Evolutionary conservation across 2,888 invertebrate genomes (phyloP).

Genomic region (Synanthedon myopaeformis): DNA sequence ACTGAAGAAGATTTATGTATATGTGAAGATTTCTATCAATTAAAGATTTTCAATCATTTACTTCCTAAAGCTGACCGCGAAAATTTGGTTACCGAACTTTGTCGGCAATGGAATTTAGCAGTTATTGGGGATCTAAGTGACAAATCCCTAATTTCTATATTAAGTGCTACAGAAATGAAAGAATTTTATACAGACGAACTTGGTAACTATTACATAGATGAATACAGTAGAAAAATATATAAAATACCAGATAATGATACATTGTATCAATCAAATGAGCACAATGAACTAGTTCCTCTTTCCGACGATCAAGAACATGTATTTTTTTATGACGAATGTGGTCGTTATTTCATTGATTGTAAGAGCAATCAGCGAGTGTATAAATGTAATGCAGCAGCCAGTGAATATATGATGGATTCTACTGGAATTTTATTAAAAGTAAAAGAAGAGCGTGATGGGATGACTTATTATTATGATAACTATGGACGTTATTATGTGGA

Average conservation of each 20-base stretch:
- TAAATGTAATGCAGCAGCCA: slow-evolving; percentile 45
- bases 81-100: slow-evolving; percentile 47
- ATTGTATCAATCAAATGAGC: slow-evolving; percentile 49
- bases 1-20: slow-evolving; percentile 30
- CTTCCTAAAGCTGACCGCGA: slow-evolving; percentile 43
- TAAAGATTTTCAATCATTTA: slow-evolving; percentile 52
- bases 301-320: slow-evolving; percentile 42
- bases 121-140: slow-evolving; percentile 40
- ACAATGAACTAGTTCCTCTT: slow-evolving; percentile 41
- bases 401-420: slow-evolving; percentile 59
- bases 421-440: slow-evolving; percentile 45
- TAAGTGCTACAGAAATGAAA: slow-evolving; percentile 43
- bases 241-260: slow-evolving; percentile 33
- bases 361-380: slow-evolving; percentile 46
- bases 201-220: slow-evolving; percentile 48
- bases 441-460: slow-evolving; percentile 46
- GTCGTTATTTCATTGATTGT: slow-evolving; percentile 45
- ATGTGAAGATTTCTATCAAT: slow-evolving; percentile 48
- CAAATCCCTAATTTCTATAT: slow-evolving; percentile 53
- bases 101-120: slow-evolving; percentile 49
- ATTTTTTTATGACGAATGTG: slow-evolving; percentile 58
- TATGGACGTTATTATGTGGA: slow-evolving; percentile 56
- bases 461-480: slow-evolving; percentile 49
- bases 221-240: slow-evolving; percentile 53
- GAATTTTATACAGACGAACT: slow-evolving; percentile 53